Conservation (phyloP, 2,797 vertebrate species). For the Anguilla marmorata region DNA sequence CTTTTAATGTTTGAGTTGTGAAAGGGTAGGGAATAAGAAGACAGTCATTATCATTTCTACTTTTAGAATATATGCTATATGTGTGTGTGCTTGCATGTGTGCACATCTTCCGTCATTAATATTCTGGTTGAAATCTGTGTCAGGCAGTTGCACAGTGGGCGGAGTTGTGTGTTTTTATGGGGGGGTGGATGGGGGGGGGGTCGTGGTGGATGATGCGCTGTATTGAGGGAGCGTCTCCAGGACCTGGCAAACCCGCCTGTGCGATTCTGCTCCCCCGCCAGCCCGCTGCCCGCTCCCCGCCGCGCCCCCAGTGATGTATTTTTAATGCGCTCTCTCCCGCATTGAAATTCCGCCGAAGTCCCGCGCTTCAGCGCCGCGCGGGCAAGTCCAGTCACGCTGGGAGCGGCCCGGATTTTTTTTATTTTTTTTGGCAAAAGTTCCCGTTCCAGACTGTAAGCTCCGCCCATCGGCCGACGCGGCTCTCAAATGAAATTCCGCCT, state of each 20-base stretch:
- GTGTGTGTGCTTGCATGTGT: not conserved
- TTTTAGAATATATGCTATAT: not conserved
- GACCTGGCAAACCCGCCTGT: not conserved
- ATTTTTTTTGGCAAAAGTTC: not conserved
- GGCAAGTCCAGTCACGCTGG: not conserved
- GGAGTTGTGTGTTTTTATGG: not conserved
- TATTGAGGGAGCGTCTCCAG: not conserved
- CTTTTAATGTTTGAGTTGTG: not conserved
- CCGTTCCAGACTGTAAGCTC: not conserved
- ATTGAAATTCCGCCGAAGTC: constrained; percentile 30
- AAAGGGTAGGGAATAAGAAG: not conserved
- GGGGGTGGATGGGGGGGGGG: not conserved
- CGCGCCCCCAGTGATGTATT: constrained; percentile 14
- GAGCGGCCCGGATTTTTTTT: not conserved
- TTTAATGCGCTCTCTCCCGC: constrained; percentile 22
- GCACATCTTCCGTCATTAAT: not conserved
- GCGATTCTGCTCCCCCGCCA: not conserved
- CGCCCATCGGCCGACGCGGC: not conserved
- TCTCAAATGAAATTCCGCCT: not conserved
- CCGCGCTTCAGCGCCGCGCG: not conserved
- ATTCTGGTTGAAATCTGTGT: not conserved
- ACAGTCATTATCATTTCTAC: not conserved
- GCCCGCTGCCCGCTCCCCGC: not conserved
- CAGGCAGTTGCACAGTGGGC: not conserved
- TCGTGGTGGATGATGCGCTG: not conserved